Evolutionary conservation across 2,113 vertebrate species (phyloP), one percentile per base, ranked within the genome.

Genomic region (Oceanodroma tethys): DNA sequence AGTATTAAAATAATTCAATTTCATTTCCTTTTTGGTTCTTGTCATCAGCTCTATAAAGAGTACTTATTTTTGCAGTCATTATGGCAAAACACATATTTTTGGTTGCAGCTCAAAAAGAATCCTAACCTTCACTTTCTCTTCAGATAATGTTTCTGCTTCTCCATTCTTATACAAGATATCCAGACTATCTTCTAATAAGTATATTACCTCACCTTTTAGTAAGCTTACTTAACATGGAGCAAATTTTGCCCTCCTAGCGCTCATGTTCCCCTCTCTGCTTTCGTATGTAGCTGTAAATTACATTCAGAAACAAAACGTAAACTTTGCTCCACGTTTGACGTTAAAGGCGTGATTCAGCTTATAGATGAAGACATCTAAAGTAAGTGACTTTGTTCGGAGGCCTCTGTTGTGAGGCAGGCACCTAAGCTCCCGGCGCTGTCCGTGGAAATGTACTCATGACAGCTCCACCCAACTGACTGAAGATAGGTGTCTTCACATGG

Each of bases 381-480:
- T 8, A 26, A 52, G 34, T 20, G 19, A 79, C 50, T 20, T 32
- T 7, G 18, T 34, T 60, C 2, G 7, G 52, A 62, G 22, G 9
- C 7, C 45, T 56, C 50, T 9, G 1, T 7, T 45, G 32, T 4
- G 16, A 71, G 56, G 32, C 26, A 76, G 50, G 19, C n/a, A 73
- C 32, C 60, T 18, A 18, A 71, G 36, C n/a, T 55, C 15, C 9
- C 26, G 72, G 20, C 0, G 2, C 0, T 38, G 38, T 11, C 42
- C 60, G 25, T 5, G 32, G 42, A 50, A 55, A 52, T 0, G 5
- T 2, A 34, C 16, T 56, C 50, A 23, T 3, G 15, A 66, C 1
- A 38, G 34, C 16, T 58, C 21, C 36, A 53, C 29, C 53, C 21
- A 52, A 7, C 3, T 25, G n/a, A 58, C 60, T 45, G 26, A 58